Conservation (phyloP, 1,140 invertebrate species). For the Polypedilum pembai region DNA sequence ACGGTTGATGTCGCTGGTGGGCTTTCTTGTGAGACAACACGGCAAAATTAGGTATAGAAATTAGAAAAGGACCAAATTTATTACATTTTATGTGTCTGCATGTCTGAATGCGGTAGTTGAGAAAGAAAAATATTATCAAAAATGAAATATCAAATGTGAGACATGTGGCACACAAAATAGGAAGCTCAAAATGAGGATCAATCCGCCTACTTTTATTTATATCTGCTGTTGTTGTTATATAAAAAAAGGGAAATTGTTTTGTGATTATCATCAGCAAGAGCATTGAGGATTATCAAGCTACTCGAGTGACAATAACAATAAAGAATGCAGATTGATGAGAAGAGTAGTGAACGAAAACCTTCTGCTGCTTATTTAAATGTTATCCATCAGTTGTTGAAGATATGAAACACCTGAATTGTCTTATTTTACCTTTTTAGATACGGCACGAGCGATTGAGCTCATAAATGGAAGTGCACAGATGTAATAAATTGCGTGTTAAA, state of each 20-base stretch:
- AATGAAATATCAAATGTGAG: conserved; percentile 13
- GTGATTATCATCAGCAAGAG: conserved; percentile 4
- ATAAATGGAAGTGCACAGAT: not conserved
- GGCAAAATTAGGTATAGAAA: not conserved
- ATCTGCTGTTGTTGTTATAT: not conserved
- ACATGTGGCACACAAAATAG: conserved; percentile 10
- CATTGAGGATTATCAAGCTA: not conserved
- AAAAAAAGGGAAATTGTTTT: not conserved
- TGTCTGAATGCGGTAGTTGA: not conserved
- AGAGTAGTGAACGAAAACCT: not conserved
- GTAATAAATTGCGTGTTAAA: not conserved
- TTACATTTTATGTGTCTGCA: not conserved
- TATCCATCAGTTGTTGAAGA: no score
- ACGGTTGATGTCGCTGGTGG: not conserved
- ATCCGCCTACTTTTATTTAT: conserved; percentile 3
- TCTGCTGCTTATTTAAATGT: no score
- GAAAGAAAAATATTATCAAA: not conserved
- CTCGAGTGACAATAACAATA: not conserved
- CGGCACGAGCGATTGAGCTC: not conserved
- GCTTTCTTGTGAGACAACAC: not conserved
- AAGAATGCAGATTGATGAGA: not conserved
- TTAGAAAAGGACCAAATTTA: conserved; percentile 4
- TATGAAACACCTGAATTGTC: no score
- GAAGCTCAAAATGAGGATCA: conserved; percentile 8
- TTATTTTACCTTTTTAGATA: no score